Conservation (phyloP, 2,888 invertebrate species). For the Galeopsomyia nigrocyanea region DNA sequence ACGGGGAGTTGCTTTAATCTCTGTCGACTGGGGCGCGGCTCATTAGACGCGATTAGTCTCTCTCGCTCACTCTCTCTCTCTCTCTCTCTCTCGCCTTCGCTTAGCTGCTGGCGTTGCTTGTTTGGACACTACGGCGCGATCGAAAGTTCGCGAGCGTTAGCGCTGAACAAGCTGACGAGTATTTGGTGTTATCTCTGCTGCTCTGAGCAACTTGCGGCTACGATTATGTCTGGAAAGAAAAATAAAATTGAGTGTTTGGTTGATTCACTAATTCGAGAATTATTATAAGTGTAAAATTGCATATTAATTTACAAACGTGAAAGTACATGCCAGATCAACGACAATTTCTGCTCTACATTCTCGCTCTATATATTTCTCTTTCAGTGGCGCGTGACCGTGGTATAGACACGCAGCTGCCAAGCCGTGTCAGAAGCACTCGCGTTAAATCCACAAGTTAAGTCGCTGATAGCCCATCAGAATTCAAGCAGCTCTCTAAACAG, state of each 20-base stretch:
- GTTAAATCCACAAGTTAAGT: conserved; percentile 32
- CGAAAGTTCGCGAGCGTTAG: no score
- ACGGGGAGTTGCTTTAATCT: conserved; percentile 53
- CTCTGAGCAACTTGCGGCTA: no score
- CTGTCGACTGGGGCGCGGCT: conserved; percentile 57
- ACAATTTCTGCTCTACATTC: no score
- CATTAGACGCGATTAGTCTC: conserved; percentile 63
- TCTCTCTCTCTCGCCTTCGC: no score
- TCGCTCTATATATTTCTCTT: no score
- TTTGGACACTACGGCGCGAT: not conserved
- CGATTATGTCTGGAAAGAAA: no score
- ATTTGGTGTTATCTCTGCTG: no score
- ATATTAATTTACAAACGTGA: no score
- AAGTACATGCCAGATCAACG: no score
- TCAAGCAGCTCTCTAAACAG: conserved; percentile 51
- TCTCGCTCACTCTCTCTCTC: conserved; percentile 18
- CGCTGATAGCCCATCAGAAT: conserved; percentile 54
- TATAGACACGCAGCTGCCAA: conserved; percentile 45
- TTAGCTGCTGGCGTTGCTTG: not conserved
- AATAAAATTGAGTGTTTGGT: not conserved
- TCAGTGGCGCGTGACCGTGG: conserved; percentile 7
- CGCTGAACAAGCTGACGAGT: no score
- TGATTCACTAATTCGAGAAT: no score
- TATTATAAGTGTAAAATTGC: no score
- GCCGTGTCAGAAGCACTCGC: conserved; percentile 46